Evolutionary conservation across 2,797 vertebrate species (phyloP).

Genomic region (Arrhamphus sclerolepis): DNA sequence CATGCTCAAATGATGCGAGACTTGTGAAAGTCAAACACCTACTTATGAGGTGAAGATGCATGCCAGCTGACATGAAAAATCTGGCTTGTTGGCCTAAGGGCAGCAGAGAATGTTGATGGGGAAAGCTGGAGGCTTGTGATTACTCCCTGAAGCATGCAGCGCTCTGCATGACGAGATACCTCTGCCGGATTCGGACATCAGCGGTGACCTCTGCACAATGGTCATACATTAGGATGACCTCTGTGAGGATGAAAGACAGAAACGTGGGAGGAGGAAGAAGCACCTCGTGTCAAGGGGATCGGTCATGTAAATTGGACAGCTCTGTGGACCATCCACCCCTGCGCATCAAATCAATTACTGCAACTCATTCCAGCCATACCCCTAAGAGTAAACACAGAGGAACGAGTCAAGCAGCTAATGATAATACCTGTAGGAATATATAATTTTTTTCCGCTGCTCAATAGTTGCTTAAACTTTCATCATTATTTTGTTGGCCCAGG

Average conservation of each 20-base stretch:
- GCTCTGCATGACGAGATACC: conserved; percentile 72
- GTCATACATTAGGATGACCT: conserved; percentile 59
- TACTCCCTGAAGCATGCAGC: conserved; percentile 77
- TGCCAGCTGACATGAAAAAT: conserved; percentile 86
- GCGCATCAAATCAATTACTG: conserved; percentile 63
- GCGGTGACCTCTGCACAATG: conserved; percentile 79
- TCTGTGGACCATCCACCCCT: conserved; percentile 39
- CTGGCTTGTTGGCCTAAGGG: conserved; percentile 83
- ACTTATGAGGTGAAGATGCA: conserved; percentile 84
- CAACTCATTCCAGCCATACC: conserved; percentile 46
- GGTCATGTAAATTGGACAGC: conserved; percentile 42
- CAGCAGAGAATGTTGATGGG: conserved; percentile 78
- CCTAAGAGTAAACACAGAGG: conserved; percentile 50
- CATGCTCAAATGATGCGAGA: conserved; percentile 77
- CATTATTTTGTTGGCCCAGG: conserved; percentile 46
- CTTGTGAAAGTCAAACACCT: conserved; percentile 88
- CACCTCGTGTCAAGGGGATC: conserved; percentile 48
- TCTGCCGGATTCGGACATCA: conserved; percentile 74
- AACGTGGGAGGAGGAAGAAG: conserved; percentile 26
- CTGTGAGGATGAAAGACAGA: conserved; percentile 45
- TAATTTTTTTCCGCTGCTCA: conserved; percentile 25
- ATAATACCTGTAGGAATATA: conserved; percentile 43
- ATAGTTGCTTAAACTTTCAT: conserved; percentile 51
- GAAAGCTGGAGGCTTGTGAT: conserved; percentile 76
- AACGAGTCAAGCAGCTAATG: conserved; percentile 51